Percentiles rank a stretch among this genome's conserved stretches.
Evolutionary conservation across 2,113 vertebrate genomes (phyloP).

Genomic region (Microtus oregoni): DNA sequence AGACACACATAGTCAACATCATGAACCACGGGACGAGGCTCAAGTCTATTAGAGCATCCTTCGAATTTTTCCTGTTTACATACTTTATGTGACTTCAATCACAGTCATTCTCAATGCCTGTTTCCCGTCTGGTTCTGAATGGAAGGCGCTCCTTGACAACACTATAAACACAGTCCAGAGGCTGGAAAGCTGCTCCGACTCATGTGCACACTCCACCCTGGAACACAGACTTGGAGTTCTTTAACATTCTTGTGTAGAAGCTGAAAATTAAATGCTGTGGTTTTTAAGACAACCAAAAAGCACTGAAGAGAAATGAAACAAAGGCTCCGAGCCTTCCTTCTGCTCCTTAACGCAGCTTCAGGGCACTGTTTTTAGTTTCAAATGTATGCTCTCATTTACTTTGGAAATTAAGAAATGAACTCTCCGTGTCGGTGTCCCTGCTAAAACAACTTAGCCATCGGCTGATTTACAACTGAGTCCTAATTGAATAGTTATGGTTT

Average conservation of each 20-base stretch:
- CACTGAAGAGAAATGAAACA: slow-evolving; percentile 70
- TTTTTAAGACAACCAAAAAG: slow-evolving; percentile 15
- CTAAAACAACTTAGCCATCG: slow-evolving; percentile 65
- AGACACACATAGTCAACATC: not conserved
- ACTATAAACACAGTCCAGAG: not conserved
- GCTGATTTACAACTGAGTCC: slow-evolving; percentile 71
- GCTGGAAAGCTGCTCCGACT: not conserved
- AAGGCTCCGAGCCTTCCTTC: slow-evolving; percentile 58
- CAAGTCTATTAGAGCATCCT: not conserved
- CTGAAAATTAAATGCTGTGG: not conserved
- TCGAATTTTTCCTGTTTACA: not conserved
- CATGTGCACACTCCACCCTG: not conserved
- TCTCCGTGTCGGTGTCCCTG: not conserved
- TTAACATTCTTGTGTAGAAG: not conserved
- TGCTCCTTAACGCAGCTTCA: slow-evolving; percentile 60
- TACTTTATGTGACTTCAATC: not conserved
- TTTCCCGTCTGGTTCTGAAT: slow-evolving; percentile 2
- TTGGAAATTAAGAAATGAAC: slow-evolving; percentile 81
- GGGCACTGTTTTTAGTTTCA: slow-evolving; percentile 74
- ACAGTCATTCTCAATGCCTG: slow-evolving; percentile 5
- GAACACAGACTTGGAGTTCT: slow-evolving; percentile 42
- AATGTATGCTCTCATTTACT: slow-evolving; percentile 72
- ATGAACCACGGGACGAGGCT: not conserved
- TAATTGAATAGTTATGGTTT: slow-evolving; percentile 80
- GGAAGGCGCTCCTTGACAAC: not conserved